These are phyloP conservation scores for Stichopus horrens DNA, from an alignment of 53 echinoderm and acorn worm species.

Conservation along the genomic window DNA sequence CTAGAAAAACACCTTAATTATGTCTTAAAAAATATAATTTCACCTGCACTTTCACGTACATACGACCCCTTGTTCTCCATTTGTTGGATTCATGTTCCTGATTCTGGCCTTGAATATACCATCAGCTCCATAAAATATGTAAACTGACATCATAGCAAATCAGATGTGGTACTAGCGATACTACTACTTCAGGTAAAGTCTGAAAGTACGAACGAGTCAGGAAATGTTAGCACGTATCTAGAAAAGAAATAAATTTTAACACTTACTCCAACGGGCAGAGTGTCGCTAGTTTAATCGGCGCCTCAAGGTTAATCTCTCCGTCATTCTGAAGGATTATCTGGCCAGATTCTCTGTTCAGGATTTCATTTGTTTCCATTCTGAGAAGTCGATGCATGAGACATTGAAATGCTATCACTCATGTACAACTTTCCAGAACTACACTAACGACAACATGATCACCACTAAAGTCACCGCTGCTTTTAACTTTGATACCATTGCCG, in stretches of 20 bases:
- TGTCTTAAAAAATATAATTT: neutral
- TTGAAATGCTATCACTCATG: neutral
- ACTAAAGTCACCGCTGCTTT: neutral
- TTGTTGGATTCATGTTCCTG: no score
- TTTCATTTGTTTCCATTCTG: neutral
- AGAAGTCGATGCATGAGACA: neutral
- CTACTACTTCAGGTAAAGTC: no score
- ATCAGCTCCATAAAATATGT: neutral
- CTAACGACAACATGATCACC: no score
- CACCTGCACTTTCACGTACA: neutral
- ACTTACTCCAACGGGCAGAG: slow-evolving; percentile 17
- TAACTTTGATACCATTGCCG: neutral
- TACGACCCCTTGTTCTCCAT: no score
- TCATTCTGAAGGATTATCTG: neutral
- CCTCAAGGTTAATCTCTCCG: slow-evolving; percentile 13
- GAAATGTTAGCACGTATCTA: no score
- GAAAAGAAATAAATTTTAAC: neutral
- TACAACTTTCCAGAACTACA: neutral
- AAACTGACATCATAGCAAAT: neutral
- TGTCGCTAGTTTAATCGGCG: slow-evolving; percentile 5
- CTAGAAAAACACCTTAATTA: neutral
- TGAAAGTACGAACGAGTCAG: no score
- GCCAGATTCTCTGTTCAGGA: neutral
- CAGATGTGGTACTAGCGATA: neutral
- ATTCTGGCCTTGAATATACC: neutral